These are phyloP conservation scores for Pollenia angustigena DNA, from an alignment of 2,888 invertebrate genomes.

Conservation along the genomic window DNA sequence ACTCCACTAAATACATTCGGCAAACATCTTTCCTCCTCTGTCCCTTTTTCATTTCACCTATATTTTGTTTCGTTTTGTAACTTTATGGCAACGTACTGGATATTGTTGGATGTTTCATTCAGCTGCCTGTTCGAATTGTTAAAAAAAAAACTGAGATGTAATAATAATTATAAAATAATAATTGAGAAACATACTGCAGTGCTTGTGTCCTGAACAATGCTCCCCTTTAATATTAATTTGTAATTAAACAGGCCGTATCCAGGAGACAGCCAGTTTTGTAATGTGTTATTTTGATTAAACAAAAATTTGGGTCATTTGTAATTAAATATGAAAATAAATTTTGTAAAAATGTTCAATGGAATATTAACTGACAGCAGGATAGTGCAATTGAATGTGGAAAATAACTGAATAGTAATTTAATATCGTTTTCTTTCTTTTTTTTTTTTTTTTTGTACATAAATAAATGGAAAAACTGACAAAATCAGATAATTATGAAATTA, in stretches of 20 bases:
- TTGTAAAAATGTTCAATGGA: constrained; percentile 19
- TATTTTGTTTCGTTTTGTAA: background rate
- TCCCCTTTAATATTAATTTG: constrained; percentile 54
- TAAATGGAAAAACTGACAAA: too few species aligned
- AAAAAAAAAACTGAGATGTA: constrained; percentile 7
- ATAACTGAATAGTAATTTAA: background rate
- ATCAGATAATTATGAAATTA: too few species aligned
- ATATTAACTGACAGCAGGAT: constrained; percentile 36
- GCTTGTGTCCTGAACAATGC: background rate
- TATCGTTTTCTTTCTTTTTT: too few species aligned
- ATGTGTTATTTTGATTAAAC: constrained; percentile 43
- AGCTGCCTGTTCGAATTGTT: background rate
- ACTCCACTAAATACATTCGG: background rate
- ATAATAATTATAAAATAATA: constrained; percentile 64
- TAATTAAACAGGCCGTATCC: constrained; percentile 59
- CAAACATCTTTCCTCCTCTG: background rate
- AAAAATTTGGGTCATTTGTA: constrained; percentile 48
- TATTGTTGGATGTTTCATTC: background rate
- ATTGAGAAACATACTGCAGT: constrained; percentile 36
- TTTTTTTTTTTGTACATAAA: background rate
- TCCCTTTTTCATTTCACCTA: background rate
- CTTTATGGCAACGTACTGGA: constrained; percentile 38
- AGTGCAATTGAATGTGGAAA: background rate
- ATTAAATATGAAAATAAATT: constrained; percentile 39
- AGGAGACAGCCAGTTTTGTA: constrained; percentile 34